Base-by-base conservation (phyloP, 2,113 vertebrate species). In the Xiphophorus maculatus region DNA sequence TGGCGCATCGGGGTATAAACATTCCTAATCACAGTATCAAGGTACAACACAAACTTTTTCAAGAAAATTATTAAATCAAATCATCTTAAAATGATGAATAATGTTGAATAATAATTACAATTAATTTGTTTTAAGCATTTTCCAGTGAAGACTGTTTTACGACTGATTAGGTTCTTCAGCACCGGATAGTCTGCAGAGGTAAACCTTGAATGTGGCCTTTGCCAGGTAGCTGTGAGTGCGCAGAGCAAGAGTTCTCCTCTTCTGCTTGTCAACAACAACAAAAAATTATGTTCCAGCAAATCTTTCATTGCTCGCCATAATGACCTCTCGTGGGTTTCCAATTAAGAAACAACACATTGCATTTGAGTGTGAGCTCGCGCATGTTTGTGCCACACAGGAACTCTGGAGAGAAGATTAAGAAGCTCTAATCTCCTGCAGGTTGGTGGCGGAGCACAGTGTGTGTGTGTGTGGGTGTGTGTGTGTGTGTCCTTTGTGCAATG, bases 401-500 rank as follows among this genome's bases (percentile, higher is more conserved):
- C 66, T 64, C 65, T 61, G 28, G 66, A 81, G 73, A 76, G 74
- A 82, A 85, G 84, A 91, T 88, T 80, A 89, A 78, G 80, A 87
- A 87, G 68, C 87, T 87, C 73, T 90, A 87, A 89, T 89, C 87
- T 89, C 73, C 74, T 82, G 37, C 33, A 71, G 37, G 69, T 81
- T 83, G 67, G 85, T 82, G 72, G 73, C 44, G 27, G 72, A 29
- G 66, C 69, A 40, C 44, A 7, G 35, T 61, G 64, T 81, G 76
- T 80, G 68, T 68, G 28, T 71, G 25, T 42, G 28, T 71, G 63
- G 70, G 77, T 27, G 35, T 0, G 9, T 76, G 17, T 61, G 28
- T 71, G 66, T 68, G 63, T 60, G 22, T 27, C 40, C 30, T 81
- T 14, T 51, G 73, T 76, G 44, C 73, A 74, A 65, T 74, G 87